Conservation (phyloP, 2,113 vertebrate genomes). For the Paradisaea rubra region DNA sequence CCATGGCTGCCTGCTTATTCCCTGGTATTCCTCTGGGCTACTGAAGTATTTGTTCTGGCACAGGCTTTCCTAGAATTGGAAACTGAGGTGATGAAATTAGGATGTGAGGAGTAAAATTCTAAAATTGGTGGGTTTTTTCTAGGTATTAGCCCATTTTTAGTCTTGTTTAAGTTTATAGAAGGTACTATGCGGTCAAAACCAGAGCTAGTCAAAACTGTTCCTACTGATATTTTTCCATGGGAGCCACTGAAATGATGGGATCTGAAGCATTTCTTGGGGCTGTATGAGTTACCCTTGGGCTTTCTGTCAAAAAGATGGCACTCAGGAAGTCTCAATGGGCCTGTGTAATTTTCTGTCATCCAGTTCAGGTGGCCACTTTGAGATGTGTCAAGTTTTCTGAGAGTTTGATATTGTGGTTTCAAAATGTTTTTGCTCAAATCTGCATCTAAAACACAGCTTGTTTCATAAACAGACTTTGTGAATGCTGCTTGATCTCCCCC, state of each 20-base stretch:
- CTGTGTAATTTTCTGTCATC: background rate
- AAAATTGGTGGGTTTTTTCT: background rate
- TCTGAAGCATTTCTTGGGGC: background rate
- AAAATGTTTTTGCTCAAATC: background rate
- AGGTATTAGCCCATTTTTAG: background rate
- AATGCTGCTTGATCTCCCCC: fast-evolving
- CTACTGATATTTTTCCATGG: background rate
- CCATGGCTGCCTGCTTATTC: background rate
- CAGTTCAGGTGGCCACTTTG: background rate
- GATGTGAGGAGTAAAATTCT: background rate
- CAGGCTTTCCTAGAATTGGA: background rate
- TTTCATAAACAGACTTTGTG: background rate
- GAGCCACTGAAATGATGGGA: background rate
- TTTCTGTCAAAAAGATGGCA: background rate
- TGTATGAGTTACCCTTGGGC: background rate
- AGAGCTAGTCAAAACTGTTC: background rate
- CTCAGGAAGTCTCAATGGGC: background rate
- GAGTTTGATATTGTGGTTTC: background rate
- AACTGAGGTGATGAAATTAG: background rate
- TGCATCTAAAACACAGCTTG: background rate
- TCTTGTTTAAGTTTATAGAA: background rate
- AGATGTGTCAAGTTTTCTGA: background rate
- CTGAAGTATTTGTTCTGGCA: background rate
- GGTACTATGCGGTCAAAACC: background rate
- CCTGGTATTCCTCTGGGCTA: background rate